Evolutionary conservation across 2,888 invertebrate species (phyloP).

Genomic region (Neria commutata): DNA sequence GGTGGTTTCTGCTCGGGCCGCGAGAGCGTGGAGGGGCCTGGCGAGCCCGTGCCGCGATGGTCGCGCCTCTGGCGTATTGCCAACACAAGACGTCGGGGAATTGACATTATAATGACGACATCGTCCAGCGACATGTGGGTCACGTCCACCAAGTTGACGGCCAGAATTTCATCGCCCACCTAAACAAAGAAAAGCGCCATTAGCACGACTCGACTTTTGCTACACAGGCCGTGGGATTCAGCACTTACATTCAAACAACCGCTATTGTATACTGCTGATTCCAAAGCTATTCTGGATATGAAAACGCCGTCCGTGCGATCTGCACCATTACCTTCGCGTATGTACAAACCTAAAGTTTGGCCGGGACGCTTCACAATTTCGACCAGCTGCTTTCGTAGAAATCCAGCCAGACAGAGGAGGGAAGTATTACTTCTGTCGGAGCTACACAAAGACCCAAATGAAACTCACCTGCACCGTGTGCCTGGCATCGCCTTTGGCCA

Average conservation of each 20-base stretch:
- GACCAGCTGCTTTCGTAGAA: constrained; percentile 79
- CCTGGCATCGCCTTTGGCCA: constrained; percentile 67
- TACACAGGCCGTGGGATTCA: not conserved
- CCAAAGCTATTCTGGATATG: constrained; percentile 92
- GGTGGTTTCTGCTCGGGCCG: constrained; percentile 84
- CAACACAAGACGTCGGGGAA: constrained; percentile 92
- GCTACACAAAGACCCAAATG: too few species aligned
- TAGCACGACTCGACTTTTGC: not conserved
- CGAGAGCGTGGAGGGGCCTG: constrained; percentile 64
- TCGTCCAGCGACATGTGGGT: constrained; percentile 98
- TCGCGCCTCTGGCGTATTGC: constrained; percentile 88
- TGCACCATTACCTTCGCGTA: constrained; percentile 98
- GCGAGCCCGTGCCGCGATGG: constrained; percentile 62
- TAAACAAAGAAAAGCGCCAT: constrained; percentile 45
- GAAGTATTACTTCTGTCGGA: too few species aligned
- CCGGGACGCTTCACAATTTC: constrained; percentile 99
- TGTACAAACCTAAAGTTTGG: constrained; percentile 96
- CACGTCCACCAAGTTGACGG: constrained; percentile 97
- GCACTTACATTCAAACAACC: constrained; percentile 86
- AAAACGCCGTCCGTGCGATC: constrained; percentile 96
- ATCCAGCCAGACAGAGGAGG: not conserved
- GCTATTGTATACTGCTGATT: constrained; percentile 96
- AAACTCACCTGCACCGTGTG: constrained; percentile 68
- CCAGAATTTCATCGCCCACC: constrained; percentile 98
- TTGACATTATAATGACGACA: constrained; percentile 99